phyloP scores from a whole-genome alignment of 2,888 invertebrate genomes.

The Athalia circularis region DNA sequence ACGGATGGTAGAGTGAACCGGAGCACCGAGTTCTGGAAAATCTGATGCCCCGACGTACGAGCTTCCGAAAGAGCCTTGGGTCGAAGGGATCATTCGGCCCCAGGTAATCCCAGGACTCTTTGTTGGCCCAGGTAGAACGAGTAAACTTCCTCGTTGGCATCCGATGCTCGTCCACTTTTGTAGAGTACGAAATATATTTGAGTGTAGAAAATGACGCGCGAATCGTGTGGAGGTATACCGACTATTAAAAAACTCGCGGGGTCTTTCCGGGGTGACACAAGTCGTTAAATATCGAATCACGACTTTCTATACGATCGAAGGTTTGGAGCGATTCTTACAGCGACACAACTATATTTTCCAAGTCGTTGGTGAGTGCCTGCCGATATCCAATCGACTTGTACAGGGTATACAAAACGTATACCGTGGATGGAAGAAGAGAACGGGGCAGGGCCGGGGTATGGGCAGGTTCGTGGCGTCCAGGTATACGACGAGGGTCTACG shows the following conservation, averaged over 20 bases:
- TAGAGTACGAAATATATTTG: neutral
- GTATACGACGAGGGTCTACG: conserved; percentile 42
- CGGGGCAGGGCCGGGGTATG: neutral
- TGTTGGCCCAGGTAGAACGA: conserved; percentile 64
- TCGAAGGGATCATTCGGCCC: conserved; percentile 60
- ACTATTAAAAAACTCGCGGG: too few relatives aligned
- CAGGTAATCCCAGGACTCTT: conserved; percentile 55
- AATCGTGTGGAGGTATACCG: neutral
- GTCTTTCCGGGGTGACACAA: too few relatives aligned
- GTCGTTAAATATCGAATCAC: too few relatives aligned
- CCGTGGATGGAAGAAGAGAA: neutral
- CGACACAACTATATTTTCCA: neutral
- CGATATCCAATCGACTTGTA: conserved; percentile 30
- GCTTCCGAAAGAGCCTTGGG: neutral
- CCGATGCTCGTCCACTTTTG: conserved; percentile 1
- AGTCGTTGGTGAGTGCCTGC: neutral
- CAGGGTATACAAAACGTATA: neutral
- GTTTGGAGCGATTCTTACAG: too few relatives aligned
- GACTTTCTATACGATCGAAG: too few relatives aligned
- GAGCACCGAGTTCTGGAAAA: conserved; percentile 34
- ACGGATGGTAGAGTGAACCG: neutral
- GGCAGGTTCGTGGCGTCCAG: conserved; percentile 26
- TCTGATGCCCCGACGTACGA: conserved; percentile 19
- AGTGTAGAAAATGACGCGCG: neutral
- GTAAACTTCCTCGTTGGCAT: conserved; percentile 60